Conservation (phyloP, 2,113 vertebrate species). For the Myocastor coypus region DNA sequence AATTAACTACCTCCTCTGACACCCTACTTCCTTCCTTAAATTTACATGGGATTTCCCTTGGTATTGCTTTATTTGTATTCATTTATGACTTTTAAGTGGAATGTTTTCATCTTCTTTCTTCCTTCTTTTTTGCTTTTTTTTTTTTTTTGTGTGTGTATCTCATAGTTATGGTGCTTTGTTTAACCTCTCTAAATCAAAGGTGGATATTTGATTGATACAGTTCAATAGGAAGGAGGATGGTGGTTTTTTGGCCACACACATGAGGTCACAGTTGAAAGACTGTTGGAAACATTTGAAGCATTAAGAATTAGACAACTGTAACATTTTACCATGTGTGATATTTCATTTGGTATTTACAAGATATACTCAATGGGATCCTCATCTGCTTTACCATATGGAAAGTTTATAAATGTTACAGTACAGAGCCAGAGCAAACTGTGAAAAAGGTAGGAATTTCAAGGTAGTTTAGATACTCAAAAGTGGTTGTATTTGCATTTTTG, state of each 20-base stretch:
- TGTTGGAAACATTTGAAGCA: conserved; percentile 70
- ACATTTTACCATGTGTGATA: conserved; percentile 76
- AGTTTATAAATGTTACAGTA: conserved; percentile 61
- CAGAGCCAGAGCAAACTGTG: conserved; percentile 58
- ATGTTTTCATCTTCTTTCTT: neutral
- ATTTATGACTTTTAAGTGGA: neutral
- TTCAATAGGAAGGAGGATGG: neutral
- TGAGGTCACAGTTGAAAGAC: conserved; percentile 61
- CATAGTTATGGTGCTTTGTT: neutral
- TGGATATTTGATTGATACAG: conserved; percentile 65
- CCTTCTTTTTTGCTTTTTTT: neutral
- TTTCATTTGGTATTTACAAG: conserved; percentile 80
- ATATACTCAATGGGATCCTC: conserved; percentile 68
- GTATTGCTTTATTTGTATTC: conserved; percentile 8
- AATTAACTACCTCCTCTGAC: neutral
- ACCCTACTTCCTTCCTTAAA: neutral
- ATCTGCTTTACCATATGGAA: conserved; percentile 74
- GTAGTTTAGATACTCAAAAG: conserved; percentile 29
- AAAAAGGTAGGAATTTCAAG: conserved; percentile 48
- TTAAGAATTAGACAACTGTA: conserved; percentile 75
- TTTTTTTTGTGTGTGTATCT: neutral
- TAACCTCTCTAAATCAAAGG: neutral
- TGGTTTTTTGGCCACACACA: conserved; percentile 27
- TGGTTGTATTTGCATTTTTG: neutral
- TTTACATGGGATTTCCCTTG: neutral